Conservation (phyloP, 2,888 invertebrate species). For the Ochropacha duplaris region DNA sequence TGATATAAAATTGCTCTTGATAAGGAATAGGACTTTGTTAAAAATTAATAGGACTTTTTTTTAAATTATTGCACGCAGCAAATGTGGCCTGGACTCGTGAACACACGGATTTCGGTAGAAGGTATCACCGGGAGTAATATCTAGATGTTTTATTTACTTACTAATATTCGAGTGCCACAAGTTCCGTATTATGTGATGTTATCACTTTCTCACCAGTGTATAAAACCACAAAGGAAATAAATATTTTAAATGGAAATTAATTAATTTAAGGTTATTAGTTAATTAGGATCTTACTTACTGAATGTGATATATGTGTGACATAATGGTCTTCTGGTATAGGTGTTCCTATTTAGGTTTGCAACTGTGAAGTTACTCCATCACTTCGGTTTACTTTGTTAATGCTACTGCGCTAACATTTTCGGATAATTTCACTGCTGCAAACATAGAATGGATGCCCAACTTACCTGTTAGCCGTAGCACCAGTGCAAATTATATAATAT, state of each 20-base stretch:
- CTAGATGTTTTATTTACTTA: conserved; percentile 35
- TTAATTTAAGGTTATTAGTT: conserved; percentile 21
- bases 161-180: conserved; percentile 24
- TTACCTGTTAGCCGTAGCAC: conserved; percentile 15
- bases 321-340: conserved; percentile 15
- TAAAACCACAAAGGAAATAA: not conserved
- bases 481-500: conserved; percentile 28
- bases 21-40: conserved; percentile 35
- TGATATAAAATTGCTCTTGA: conserved; percentile 73
- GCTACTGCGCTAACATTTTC: too few species aligned
- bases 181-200: not conserved
- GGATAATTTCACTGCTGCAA: too few species aligned
- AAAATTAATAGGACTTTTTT: conserved; percentile 64
- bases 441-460: not conserved
- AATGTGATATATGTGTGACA: conserved; percentile 29
- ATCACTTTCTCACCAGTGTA: not conserved
- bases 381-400: too few species aligned
- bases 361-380: too few species aligned
- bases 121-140: conserved; percentile 85
- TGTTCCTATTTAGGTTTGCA: too few species aligned
- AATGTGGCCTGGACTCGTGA: conserved; percentile 83
- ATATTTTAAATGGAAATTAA: conserved; percentile 1
- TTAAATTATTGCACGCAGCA: conserved; percentile 80
- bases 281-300: conserved; percentile 23
- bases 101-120: conserved; percentile 84